Conservation (phyloP, 2,888 invertebrate species). For the Dugesia japonica region DNA sequence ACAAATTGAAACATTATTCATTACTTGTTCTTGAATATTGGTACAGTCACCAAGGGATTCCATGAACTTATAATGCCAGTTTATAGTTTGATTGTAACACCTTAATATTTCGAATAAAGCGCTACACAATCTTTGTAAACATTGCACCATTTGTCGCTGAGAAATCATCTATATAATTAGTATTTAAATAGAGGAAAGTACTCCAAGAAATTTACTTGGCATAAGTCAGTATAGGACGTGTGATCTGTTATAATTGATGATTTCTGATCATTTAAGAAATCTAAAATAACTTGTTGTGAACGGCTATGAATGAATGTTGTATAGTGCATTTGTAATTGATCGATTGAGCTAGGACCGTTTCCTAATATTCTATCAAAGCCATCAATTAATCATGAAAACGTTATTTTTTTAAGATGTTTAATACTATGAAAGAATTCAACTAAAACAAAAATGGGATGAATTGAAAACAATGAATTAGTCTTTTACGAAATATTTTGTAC, state of each 20-base stretch:
- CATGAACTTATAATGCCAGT: not conserved
- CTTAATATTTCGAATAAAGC: not conserved
- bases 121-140: not conserved
- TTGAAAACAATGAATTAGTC: too few species aligned
- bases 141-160: not conserved
- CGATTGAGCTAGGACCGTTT: not conserved
- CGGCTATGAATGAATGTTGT: not conserved
- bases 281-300: not conserved
- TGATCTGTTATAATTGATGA: not conserved
- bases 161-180: slow-evolving; percentile 9
- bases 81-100: not conserved
- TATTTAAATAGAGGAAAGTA: too few species aligned
- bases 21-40: not conserved
- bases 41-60: not conserved
- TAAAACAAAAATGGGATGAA: too few species aligned
- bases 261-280: not conserved
- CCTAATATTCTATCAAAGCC: slow-evolving; percentile 7
- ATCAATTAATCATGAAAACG: too few species aligned
- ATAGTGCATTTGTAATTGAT: slow-evolving; percentile 15
- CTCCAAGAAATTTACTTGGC: not conserved
- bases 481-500: too few species aligned
- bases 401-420: too few species aligned
- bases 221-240: not conserved
- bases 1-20: too few species aligned
- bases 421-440: too few species aligned